phyloP scores from a whole-genome alignment of 2,888 invertebrate genomes.

The Calameuta pallipes region DNA sequence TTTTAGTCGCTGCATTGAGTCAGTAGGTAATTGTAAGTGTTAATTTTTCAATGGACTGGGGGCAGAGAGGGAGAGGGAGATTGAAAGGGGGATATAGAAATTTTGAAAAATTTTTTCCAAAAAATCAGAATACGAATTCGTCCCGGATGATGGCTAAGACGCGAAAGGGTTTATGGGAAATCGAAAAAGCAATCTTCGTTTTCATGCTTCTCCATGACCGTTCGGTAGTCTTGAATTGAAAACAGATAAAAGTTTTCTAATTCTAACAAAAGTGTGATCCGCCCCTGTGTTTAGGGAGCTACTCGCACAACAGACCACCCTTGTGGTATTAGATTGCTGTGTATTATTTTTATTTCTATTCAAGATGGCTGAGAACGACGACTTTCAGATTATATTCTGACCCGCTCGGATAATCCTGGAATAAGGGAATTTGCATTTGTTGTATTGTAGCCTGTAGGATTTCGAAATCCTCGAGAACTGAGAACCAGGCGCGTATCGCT shows the following conservation, averaged over 20 bases:
- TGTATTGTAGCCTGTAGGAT: background rate
- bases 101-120: background rate
- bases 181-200: background rate
- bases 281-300: constrained; percentile 43
- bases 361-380: constrained; percentile 18
- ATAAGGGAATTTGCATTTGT: background rate
- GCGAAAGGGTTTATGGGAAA: background rate
- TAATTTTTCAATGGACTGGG: background rate
- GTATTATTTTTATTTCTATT: constrained; percentile 34
- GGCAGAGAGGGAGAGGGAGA: too few species aligned
- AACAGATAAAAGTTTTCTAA: constrained; percentile 45
- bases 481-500: background rate
- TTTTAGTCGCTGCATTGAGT: background rate
- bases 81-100: background rate
- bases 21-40: background rate
- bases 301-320: constrained; percentile 50
- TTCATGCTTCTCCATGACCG: constrained; percentile 32
- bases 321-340: constrained; percentile 33
- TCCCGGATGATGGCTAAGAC: background rate
- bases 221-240: constrained; percentile 31
- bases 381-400: constrained; percentile 24
- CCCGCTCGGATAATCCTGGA: constrained; percentile 22
- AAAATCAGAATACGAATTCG: background rate
- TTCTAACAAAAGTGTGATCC: constrained; percentile 48
- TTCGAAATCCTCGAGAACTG: background rate